Evolutionary conservation across 2,888 invertebrate species (phyloP).

Genomic region (Cinara cedri): DNA sequence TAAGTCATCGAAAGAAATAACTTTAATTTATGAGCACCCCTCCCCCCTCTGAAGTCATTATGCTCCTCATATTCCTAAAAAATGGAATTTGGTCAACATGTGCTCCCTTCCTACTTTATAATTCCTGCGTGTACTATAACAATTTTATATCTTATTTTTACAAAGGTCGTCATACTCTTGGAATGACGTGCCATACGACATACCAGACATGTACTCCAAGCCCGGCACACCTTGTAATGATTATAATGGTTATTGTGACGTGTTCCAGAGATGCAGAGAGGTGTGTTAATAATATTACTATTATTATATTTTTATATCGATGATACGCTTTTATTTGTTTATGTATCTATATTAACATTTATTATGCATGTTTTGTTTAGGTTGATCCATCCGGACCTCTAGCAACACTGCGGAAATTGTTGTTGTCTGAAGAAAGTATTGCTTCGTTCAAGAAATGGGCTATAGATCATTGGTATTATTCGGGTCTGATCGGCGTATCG

Average conservation of each 20-base stretch:
- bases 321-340: not conserved
- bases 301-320: no score
- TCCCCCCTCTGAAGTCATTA: no score
- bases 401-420: slow-evolving; percentile 83
- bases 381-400: slow-evolving; percentile 92
- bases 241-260: slow-evolving; percentile 83
- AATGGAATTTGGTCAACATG: no score
- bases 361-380: slow-evolving; percentile 61
- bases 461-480: slow-evolving; percentile 89
- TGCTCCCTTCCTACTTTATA: no score
- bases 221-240: slow-evolving; percentile 94
- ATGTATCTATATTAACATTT: not conserved
- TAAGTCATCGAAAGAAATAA: slow-evolving; percentile 61
- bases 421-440: slow-evolving; percentile 87
- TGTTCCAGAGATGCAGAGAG: slow-evolving; percentile 81
- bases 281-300: slow-evolving; percentile 61
- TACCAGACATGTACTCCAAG: slow-evolving; percentile 91
- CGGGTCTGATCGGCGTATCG: slow-evolving; percentile 76
- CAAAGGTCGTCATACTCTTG: slow-evolving; percentile 82
- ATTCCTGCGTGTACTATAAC: no score
- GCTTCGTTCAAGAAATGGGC: slow-evolving; percentile 88
- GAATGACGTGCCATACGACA: slow-evolving; percentile 87
- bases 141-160: not conserved
- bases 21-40: no score
- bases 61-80: no score